Evolutionary conservation across 1,140 invertebrate genomes (phyloP).

Genomic region (Nymphalis io): DNA sequence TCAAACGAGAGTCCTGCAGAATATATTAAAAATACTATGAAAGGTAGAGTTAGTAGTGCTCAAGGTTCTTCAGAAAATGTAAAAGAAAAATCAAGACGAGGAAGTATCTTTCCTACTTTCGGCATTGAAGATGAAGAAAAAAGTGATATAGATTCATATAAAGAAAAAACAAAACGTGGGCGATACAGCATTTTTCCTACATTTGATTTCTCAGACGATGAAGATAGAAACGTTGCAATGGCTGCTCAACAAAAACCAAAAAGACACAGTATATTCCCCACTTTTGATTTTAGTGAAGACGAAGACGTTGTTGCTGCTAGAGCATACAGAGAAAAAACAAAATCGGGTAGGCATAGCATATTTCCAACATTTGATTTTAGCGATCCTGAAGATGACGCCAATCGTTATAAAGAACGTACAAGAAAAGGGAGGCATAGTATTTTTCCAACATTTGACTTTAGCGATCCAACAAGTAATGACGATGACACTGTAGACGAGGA

Average conservation of each 20-base stretch:
- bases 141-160: slow-evolving; percentile 54
- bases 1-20: slow-evolving; percentile 62
- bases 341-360: slow-evolving; percentile 59
- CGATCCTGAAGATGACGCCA: slow-evolving; percentile 59
- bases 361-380: slow-evolving; percentile 68
- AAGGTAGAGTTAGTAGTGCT: slow-evolving; percentile 52
- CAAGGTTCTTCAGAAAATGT: slow-evolving; percentile 50
- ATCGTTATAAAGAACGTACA: slow-evolving; percentile 69
- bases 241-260: slow-evolving; percentile 67
- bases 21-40: slow-evolving; percentile 67
- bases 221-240: slow-evolving; percentile 55
- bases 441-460: slow-evolving; percentile 73
- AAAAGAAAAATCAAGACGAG: slow-evolving; percentile 55
- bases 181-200: slow-evolving; percentile 70
- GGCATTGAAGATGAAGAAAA: slow-evolving; percentile 53
- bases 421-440: slow-evolving; percentile 67
- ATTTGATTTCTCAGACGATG: slow-evolving; percentile 72
- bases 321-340: slow-evolving; percentile 63
- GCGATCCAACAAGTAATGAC: slow-evolving; percentile 58
- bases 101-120: slow-evolving; percentile 63
- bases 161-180: slow-evolving; percentile 65
- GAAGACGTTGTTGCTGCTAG: slow-evolving; percentile 52
- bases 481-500: slow-evolving; percentile 70
- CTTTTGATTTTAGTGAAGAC: slow-evolving; percentile 70
- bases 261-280: slow-evolving; percentile 71